phyloP scores from a whole-genome alignment of 2,888 invertebrate species.

The Barypeithes pellucidus region DNA sequence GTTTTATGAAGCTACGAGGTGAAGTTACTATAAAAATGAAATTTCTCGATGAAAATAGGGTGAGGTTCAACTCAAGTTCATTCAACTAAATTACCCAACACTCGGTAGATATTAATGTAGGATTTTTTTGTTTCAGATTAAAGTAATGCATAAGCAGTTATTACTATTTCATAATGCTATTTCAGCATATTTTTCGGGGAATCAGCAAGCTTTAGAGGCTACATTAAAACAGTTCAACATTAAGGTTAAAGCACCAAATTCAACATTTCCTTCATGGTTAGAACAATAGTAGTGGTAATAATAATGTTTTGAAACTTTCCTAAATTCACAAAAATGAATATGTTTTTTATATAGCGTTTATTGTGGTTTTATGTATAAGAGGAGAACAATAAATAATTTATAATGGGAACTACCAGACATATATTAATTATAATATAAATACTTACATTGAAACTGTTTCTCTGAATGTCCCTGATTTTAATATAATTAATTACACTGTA shows the following conservation, averaged over 20 bases:
- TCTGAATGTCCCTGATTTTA: no score
- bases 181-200: slow-evolving; percentile 97
- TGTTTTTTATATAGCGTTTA: not conserved
- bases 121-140: slow-evolving; percentile 78
- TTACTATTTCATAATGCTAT: slow-evolving; percentile 96
- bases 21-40: slow-evolving; percentile 97
- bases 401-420: no score
- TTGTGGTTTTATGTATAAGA: not conserved
- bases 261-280: slow-evolving; percentile 85
- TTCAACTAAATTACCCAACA: not conserved
- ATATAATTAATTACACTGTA: no score
- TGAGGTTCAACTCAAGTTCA: slow-evolving; percentile 70
- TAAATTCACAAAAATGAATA: slow-evolving; percentile 41
- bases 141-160: slow-evolving; percentile 98
- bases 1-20: slow-evolving; percentile 92
- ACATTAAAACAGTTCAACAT: slow-evolving; percentile 97
- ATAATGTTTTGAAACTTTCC: slow-evolving; percentile 31
- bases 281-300: slow-evolving; percentile 75
- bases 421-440: no score
- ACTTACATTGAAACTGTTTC: no score
- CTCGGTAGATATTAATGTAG: not conserved
- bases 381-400: not conserved
- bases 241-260: slow-evolving; percentile 87
- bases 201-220: slow-evolving; percentile 93
- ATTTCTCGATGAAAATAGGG: slow-evolving; percentile 97